Base-by-base conservation (phyloP, 2,888 invertebrate genomes). In the Pollenia amentaria region DNA sequence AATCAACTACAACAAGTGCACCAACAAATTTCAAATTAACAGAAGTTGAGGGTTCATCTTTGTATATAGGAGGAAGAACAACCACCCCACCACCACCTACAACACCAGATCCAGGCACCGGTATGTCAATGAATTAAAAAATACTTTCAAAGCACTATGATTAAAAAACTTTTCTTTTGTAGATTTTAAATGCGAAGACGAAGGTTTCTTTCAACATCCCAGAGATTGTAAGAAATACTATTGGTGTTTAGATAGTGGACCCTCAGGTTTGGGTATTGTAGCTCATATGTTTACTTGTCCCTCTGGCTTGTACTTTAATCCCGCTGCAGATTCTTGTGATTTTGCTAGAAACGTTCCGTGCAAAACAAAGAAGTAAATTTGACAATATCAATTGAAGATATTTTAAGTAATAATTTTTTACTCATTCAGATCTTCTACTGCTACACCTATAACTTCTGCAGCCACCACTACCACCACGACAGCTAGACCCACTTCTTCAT, bases 271-370 rank as follows among this genome's bases (percentile, higher is more conserved):
- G 18, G 98, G 98, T 87, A 96, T 98, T 69, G 97, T 98, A 6
- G 98, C 97, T 0, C 97, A 98, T 94, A 97, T 97, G 91, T 98
- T 98, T 92, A 98, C 98, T 0, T 98, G 98, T 91, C 98, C 98
- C 6, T 97, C 98, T 80, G 98, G 98, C 40, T 94, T 98, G 11
- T 97, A 96, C 92, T 98, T 98, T 94, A 98, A 98, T 94, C 97
- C 97, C 90, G 96, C 96, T 0, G 97, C 98, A 0, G 98, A 98
- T 92, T 98, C 98, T 0, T 98, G 98, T 91, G 98, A 98, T 93
- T 98, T 98, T 92, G 95, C 97, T 0, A 95, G 97, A 89, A 98
- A 98, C 92, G 98, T 98, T 0, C 94, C 96, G 42, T 97, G 97
- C 92, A 97, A 96, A 90, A 96, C 94, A 21, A 53, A 95, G 69